Percentiles rank a stretch among this genome's conserved stretches.
Conservation (phyloP, 2,113 vertebrate genomes). For the Ameiurus melas region DNA sequence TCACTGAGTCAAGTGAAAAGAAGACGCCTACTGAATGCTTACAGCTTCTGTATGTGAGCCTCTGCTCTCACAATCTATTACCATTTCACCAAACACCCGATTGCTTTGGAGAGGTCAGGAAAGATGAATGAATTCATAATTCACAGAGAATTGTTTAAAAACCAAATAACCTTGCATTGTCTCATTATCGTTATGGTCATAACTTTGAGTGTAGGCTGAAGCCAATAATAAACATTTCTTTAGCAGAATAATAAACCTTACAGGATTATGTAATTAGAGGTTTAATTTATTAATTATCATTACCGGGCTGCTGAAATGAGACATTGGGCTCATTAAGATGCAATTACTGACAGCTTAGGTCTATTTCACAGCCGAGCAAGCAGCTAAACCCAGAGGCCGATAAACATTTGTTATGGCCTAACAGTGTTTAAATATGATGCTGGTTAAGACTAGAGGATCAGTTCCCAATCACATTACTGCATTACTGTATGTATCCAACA, state of each 20-base stretch:
- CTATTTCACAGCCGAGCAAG: conserved; percentile 56
- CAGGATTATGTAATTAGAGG: conserved; percentile 52
- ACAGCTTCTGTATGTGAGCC: neutral
- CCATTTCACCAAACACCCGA: neutral
- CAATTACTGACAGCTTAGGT: conserved; percentile 58
- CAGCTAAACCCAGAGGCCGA: conserved; percentile 38
- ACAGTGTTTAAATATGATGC: conserved; percentile 24
- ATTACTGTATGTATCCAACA: neutral
- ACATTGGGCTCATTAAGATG: conserved; percentile 51
- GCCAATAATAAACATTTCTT: conserved; percentile 38
- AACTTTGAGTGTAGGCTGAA: neutral
- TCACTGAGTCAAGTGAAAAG: neutral
- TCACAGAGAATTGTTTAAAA: neutral
- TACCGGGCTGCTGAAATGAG: conserved; percentile 48
- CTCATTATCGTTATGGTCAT: conserved; percentile 24
- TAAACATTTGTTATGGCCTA: conserved; percentile 10
- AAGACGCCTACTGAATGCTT: conserved; percentile 8
- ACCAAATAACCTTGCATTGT: conserved; percentile 31
- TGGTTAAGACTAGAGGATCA: conserved; percentile 41
- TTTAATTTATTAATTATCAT: conserved; percentile 56
- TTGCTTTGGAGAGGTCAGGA: conserved; percentile 10
- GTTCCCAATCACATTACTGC: conserved; percentile 13
- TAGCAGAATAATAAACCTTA: conserved; percentile 39
- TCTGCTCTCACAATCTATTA: neutral
- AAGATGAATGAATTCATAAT: conserved; percentile 27